These are phyloP conservation scores for Dicaeum eximium DNA, from an alignment of 2,113 vertebrate genomes.

Conservation along the genomic window DNA sequence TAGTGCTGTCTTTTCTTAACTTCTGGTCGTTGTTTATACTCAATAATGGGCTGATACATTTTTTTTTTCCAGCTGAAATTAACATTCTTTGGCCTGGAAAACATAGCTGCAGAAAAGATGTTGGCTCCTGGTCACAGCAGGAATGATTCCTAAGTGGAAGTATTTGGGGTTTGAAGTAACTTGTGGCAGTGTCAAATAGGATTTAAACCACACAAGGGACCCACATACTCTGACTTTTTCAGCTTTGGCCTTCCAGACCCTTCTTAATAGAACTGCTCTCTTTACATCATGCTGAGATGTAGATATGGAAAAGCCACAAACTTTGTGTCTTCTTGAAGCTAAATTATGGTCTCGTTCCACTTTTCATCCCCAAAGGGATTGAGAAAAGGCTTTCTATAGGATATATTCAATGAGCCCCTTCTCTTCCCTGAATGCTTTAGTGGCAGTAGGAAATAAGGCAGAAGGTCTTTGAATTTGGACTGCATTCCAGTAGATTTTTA, in stretches of 20 bases:
- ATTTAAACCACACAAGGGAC: background rate
- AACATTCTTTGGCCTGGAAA: background rate
- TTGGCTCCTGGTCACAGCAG: background rate
- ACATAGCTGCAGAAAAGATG: background rate
- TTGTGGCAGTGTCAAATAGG: background rate
- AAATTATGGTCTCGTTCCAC: slow-evolving; percentile 1
- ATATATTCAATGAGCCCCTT: slow-evolving; percentile 31
- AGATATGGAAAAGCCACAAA: background rate
- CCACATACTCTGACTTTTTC: background rate
- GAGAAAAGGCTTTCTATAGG: background rate
- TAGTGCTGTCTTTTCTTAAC: background rate
- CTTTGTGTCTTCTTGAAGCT: slow-evolving; percentile 1
- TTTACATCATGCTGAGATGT: background rate
- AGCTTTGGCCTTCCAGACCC: background rate
- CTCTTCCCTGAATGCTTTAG: background rate
- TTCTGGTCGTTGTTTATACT: background rate
- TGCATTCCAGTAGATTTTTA: slow-evolving; percentile 23
- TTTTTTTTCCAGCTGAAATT: background rate
- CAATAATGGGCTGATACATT: background rate
- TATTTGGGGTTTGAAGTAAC: background rate
- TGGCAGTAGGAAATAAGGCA: slow-evolving; percentile 9
- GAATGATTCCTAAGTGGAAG: background rate
- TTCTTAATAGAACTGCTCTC: background rate
- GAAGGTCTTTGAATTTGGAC: slow-evolving; percentile 21
- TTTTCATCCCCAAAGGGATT: background rate